Conservation (phyloP, 2,888 invertebrate species). For the Luffia ferchaultella region DNA sequence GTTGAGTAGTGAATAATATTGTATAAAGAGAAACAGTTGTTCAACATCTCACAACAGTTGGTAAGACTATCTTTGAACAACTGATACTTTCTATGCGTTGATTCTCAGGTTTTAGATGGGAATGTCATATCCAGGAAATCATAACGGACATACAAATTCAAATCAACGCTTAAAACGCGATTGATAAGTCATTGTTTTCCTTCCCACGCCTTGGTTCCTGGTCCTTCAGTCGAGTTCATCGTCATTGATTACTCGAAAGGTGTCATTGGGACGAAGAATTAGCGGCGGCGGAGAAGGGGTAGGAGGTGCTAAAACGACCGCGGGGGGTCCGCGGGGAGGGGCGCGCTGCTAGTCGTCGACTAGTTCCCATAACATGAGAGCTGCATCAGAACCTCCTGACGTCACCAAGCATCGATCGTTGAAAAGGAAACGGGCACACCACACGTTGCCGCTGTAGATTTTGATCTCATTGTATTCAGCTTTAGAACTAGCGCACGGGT, state of each 20-base stretch:
- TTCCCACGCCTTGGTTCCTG: no score
- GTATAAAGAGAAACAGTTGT: no score
- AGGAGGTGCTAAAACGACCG: constrained; percentile 44
- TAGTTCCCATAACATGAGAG: constrained; percentile 90
- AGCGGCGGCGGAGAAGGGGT: constrained; percentile 46
- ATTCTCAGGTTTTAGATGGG: no score
- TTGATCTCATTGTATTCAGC: constrained; percentile 90
- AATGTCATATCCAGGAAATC: no score
- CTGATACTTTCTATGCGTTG: no score
- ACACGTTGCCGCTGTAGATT: constrained; percentile 84
- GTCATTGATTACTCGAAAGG: constrained; percentile 45
- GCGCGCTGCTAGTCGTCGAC: constrained; percentile 74
- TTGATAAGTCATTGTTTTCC: no score
- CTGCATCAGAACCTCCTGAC: constrained; percentile 88
- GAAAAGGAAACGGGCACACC: constrained; percentile 82
- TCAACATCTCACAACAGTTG: no score
- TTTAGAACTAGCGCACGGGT: constrained; percentile 85
- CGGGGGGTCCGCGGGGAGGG: constrained; percentile 40
- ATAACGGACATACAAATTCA: no score
- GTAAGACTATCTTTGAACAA: no score
- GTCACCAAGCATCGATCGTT: constrained; percentile 87
- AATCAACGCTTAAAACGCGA: no score
- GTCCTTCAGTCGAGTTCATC: constrained; percentile 56
- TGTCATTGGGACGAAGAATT: constrained; percentile 27
- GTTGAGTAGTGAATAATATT: no score